Base-by-base conservation (phyloP, 2,797 vertebrate species). In the Cirrhinus mrigala region DNA sequence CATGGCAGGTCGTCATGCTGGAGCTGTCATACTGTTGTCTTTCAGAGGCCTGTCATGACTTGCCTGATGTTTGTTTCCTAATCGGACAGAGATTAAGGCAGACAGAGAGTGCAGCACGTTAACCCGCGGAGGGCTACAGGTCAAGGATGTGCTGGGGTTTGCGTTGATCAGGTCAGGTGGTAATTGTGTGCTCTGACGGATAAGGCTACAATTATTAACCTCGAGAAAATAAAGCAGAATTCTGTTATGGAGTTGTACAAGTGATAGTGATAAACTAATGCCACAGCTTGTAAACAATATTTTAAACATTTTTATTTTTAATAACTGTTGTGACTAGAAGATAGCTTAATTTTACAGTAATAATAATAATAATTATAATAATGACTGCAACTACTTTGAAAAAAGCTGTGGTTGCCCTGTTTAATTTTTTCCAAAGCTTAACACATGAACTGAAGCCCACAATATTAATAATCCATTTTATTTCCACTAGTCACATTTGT, bases 1-100 rank as follows among this genome's bases (percentile, higher is more conserved):
- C 9, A 33, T 62, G 33, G 40, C 54, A 56, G 70, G 33, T 82
- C 56, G 50, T 40, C 69, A 68, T 48, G 60, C 79, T 56, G 48
- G 80, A 44, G 73, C 83, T 86, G 78, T 77, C 83, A 85, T 69
- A 58, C 82, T n/a, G 85, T 75, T 83, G 85, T 62, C 83, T 79
- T 69, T 85, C 76, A 40, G 74, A 68, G 58, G 82, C 69, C 58
- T 86, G 88, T 80, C 87, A 69, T 85, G 80, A 79, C 79, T 75
- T 48, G 81, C 27, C 44, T 76, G 22, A 60, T 74, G 80, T 83
- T 83, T 64, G 76, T 24, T 82, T 24, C 40, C 40, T 62, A 77
- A 82, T 85, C 73, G 52, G 74, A 82, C 69, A 18, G 78, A 80
- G 86, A 83, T 83, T 71, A 88, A 71, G 46, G 60, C 46, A 18